A percentile compares a stretch with the other conserved stretches of the same genome.
Conservation (phyloP, 2,888 invertebrate genomes). For the Epinotia demarniana region DNA sequence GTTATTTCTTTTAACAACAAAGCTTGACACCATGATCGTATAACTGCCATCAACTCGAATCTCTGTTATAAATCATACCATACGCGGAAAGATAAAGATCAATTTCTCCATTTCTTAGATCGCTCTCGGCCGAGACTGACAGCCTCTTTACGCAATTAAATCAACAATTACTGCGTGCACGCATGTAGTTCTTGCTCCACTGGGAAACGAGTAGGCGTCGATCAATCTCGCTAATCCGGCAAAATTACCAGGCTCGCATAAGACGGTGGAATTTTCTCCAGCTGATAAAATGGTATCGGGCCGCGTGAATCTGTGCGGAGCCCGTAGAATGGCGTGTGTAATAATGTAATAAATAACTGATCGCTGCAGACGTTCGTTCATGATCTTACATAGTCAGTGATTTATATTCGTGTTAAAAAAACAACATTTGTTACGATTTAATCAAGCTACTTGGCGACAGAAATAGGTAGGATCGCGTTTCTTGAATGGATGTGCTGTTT, state of each 20-base stretch:
- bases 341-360: neutral
- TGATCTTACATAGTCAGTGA: too few species aligned
- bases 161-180: constrained; percentile 24
- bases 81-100: constrained; percentile 18
- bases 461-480: too few species aligned
- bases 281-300: constrained; percentile 30
- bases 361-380: neutral
- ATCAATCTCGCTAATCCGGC: constrained; percentile 35
- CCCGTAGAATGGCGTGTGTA: neutral
- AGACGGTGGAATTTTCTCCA: constrained; percentile 22
- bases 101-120: constrained; percentile 20
- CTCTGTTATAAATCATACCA: neutral
- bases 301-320: constrained; percentile 21
- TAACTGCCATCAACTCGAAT: neutral
- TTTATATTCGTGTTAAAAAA: too few species aligned
- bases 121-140: neutral
- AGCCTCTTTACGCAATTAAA: constrained; percentile 16
- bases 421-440: too few species aligned
- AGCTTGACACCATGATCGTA: neutral
- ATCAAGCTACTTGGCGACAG: too few species aligned
- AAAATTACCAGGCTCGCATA: constrained; percentile 28
- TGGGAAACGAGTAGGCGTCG: constrained; percentile 20
- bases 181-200: neutral
- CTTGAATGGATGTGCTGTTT: too few species aligned
- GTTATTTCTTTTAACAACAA: neutral